A percentile compares a stretch with the other conserved stretches of the same genome.
Conservation (phyloP, 2,113 vertebrate species). For the Ciconia stormi region DNA sequence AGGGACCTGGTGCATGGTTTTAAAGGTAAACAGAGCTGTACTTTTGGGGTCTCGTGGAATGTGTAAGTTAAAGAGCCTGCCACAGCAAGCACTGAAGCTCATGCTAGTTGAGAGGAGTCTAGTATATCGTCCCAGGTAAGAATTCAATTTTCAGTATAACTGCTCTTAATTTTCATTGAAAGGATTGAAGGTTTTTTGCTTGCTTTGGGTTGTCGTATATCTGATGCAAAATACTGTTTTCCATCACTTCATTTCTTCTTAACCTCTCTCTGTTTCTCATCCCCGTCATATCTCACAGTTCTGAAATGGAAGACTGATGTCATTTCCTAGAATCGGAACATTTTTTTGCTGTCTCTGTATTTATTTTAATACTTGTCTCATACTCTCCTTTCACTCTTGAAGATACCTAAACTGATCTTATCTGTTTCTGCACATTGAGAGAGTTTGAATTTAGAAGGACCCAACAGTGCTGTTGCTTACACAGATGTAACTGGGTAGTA, state of each 20-base stretch:
- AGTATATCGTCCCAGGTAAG: slow-evolving; percentile 58
- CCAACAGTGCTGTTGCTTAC: neutral
- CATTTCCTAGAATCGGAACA: neutral
- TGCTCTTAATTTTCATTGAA: neutral
- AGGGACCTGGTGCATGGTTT: neutral
- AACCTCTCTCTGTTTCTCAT: neutral
- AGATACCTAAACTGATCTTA: neutral
- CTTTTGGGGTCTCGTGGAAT: neutral
- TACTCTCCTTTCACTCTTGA: neutral
- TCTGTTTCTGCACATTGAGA: neutral
- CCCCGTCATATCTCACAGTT: neutral
- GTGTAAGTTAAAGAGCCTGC: neutral
- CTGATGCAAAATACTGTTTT: neutral
- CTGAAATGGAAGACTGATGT: neutral
- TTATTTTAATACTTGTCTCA: neutral
- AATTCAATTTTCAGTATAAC: neutral
- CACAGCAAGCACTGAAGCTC: neutral
- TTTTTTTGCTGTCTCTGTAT: neutral
- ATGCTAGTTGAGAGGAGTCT: neutral
- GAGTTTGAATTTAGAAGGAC: neutral
- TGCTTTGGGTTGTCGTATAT: neutral
- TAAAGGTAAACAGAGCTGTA: slow-evolving; percentile 50
- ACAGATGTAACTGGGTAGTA: neutral
- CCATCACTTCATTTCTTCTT: neutral
- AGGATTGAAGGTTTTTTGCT: neutral